Conservation (phyloP, 2,797 vertebrate genomes). For the Neostethus bicornis region DNA sequence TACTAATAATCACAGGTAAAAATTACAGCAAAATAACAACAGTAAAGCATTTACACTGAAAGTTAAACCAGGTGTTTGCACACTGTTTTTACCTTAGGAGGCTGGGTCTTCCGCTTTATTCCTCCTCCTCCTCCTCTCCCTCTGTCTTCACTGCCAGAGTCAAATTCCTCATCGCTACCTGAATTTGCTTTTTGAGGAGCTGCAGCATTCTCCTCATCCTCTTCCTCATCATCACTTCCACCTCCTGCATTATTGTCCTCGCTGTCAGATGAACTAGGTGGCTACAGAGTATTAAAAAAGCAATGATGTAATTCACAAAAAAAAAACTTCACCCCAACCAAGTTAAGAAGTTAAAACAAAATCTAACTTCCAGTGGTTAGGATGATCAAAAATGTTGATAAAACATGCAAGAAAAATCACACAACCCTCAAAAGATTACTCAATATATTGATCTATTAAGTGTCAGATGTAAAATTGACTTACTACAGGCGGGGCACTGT, state of each 20-base stretch:
- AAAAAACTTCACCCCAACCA: no score
- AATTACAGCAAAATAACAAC: not conserved
- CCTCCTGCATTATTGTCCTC: constrained; percentile 85
- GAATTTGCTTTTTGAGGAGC: constrained; percentile 76
- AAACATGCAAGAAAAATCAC: no score
- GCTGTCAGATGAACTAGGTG: constrained; percentile 92
- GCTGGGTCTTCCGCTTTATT: constrained; percentile 85
- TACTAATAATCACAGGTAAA: not conserved
- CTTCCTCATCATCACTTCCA: constrained; percentile 78
- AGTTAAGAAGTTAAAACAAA: not conserved
- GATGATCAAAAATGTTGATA: no score
- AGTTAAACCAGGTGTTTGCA: not conserved
- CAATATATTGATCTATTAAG: not conserved
- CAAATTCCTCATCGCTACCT: constrained; percentile 87
- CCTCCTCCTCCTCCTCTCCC: constrained; percentile 55
- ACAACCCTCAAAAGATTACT: not conserved
- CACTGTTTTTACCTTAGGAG: constrained; percentile 81
- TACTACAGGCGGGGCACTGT: constrained; percentile 89
- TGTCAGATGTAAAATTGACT: constrained; percentile 63
- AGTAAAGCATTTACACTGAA: not conserved
- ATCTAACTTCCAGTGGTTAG: no score
- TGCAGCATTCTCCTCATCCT: constrained; percentile 73
- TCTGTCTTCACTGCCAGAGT: constrained; percentile 87
- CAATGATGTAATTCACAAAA: not conserved
- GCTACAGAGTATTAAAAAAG: constrained; percentile 69